Evolutionary conservation across 1,140 invertebrate species (phyloP), one percentile per base, ranked within the genome.

Genomic region (Trachymyrmex cornetzi): DNA sequence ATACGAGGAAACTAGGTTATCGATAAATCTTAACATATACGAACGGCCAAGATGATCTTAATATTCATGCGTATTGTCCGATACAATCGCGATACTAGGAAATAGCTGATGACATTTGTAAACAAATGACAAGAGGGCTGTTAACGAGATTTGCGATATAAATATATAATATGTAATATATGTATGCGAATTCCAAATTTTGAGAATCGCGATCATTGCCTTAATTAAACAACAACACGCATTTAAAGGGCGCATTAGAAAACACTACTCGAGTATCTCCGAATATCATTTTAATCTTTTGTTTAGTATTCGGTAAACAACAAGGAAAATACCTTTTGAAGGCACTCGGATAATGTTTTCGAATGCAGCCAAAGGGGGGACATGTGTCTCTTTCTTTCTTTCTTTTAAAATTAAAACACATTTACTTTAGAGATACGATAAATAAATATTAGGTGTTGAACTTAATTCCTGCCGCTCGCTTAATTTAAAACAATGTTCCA

Each of bases 61-160:
- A 77, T 11, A 44, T 77, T n/a, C n/a, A n/a, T 77, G 16, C 22
- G 9, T 38, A 38, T 61, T 19, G 14, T 9, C 9, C 59, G 27
- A 77, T 66, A 44, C 14, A 67, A 64, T 48, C 48, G 14, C 22
- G 34, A 55, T 85, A 85, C 61, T 9, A 19, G 4, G 30, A 79
- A 85, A 19, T 24, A 12, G 11, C 16, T 4, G 22, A 48, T 61
- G 19, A n/a, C 30, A 24, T 74, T 75, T 69, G 82, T 85, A 79
- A 85, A 66, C 59, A 85, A 79, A 30, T 57, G 27, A 48, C 3
- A 27, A 66, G 53, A 85, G 2, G 2, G 0, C 5, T 53, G 44
- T 82, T n/a, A 75, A 61, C 24, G 27, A 61, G 74, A 61, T 61
- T 64, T 66, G n/a, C 7, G 27, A 66, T 85, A 85, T 75, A 34